Percentiles rank a stretch among this genome's conserved stretches.
These are phyloP conservation scores for Chymomyza costata DNA, from an alignment of 1,140 invertebrate species.

Conservation along the genomic window DNA sequence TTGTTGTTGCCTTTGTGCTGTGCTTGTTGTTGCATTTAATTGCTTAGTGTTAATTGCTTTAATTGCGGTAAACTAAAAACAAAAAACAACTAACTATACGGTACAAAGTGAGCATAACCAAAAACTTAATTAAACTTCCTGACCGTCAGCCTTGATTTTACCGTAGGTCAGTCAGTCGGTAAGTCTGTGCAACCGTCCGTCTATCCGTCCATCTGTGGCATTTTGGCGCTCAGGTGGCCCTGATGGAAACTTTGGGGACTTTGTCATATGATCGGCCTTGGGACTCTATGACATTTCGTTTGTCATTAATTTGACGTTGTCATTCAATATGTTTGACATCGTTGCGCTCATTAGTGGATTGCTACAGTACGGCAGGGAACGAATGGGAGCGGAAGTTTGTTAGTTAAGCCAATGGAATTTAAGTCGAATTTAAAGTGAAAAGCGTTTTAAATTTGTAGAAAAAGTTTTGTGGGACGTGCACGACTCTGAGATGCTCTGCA, in stretches of 20 bases:
- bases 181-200: not conserved
- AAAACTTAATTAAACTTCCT: conserved; percentile 56
- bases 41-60: conserved; percentile 70
- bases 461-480: no score
- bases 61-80: conserved; percentile 64
- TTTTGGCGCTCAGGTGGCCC: no score
- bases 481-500: no score
- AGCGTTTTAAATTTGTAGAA: no score
- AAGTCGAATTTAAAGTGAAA: conserved; percentile 56
- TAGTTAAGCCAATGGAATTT: conserved; percentile 56
- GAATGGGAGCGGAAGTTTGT: conserved; percentile 50
- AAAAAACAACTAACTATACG: conserved; percentile 34
- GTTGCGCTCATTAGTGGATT: conserved; percentile 19
- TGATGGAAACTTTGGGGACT: conserved; percentile 41
- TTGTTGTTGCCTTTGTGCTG: conserved; percentile 44
- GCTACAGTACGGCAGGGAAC: conserved; percentile 3
- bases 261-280: conserved; percentile 52
- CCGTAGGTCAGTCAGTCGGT: conserved; percentile 46
- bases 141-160: conserved; percentile 39
- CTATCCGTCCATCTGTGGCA: conserved; percentile 14
- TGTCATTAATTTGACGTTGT: conserved; percentile 50
- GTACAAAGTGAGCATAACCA: conserved; percentile 38
- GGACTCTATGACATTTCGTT: conserved; percentile 5
- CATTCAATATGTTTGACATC: conserved; percentile 59
- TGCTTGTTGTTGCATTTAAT: conserved; percentile 63